Percentiles rank a stretch among this genome's conserved stretches.
phyloP scores from a whole-genome alignment of 2,797 vertebrate genomes.

The Bovichtus variegatus region DNA sequence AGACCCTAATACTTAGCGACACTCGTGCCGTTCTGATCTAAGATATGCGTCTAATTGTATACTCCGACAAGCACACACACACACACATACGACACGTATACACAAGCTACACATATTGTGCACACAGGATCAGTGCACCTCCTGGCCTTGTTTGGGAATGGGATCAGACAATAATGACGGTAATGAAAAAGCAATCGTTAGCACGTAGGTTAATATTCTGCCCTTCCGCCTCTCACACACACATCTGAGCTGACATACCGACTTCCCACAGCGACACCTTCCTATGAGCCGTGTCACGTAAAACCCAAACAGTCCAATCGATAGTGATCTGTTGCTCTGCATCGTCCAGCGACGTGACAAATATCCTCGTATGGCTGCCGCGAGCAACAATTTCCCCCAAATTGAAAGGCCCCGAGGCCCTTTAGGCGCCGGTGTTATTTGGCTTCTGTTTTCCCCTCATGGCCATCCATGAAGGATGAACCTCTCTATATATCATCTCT shows the following conservation, averaged over 20 bases:
- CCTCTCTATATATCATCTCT: conserved; percentile 79
- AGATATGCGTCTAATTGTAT: conserved; percentile 39
- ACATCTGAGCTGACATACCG: conserved; percentile 19
- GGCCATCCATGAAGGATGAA: conserved; percentile 77
- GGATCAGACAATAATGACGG: conserved; percentile 39
- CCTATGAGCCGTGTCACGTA: conserved; percentile 44
- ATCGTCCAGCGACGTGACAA: conserved; percentile 72
- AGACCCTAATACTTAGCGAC: conserved; percentile 46
- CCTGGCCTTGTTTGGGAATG: neutral
- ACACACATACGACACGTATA: neutral
- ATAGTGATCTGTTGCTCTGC: conserved; percentile 70
- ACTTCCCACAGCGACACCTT: conserved; percentile 37
- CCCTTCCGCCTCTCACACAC: neutral
- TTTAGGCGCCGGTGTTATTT: conserved; percentile 75
- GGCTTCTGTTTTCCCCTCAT: conserved; percentile 74
- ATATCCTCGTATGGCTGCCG: conserved; percentile 62
- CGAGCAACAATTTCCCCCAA: conserved; percentile 77
- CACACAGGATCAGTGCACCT: conserved; percentile 1
- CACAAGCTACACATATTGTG: neutral
- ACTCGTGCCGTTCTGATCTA: conserved; percentile 39
- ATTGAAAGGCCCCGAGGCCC: conserved; percentile 79
- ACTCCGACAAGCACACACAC: neutral
- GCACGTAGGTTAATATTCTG: conserved; percentile 35
- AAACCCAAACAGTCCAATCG: conserved; percentile 53
- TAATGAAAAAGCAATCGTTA: conserved; percentile 57